phyloP scores from a whole-genome alignment of 2,113 vertebrate genomes.

The Brienomyrus longianalis region DNA sequence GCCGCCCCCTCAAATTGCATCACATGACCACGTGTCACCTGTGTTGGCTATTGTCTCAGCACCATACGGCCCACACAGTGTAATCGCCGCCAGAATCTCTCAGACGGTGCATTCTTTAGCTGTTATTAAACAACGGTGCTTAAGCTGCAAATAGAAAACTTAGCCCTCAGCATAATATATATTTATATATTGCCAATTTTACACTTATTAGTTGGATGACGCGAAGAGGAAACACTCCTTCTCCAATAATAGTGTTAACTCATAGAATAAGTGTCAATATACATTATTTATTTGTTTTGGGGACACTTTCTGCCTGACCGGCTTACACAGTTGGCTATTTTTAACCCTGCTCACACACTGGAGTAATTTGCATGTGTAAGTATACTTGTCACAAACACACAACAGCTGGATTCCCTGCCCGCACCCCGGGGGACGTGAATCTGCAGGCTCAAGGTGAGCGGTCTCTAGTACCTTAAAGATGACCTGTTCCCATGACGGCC shows the following conservation, averaged over 20 bases:
- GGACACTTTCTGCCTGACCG: not conserved
- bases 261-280: not conserved
- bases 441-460: not conserved
- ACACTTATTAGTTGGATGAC: not conserved
- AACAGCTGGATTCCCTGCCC: not conserved
- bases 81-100: not conserved
- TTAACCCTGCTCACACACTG: not conserved
- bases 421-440: not conserved
- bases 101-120: not conserved
- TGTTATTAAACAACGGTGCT: not conserved
- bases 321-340: not conserved
- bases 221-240: not conserved
- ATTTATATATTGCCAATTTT: not conserved
- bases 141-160: not conserved
- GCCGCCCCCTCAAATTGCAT: not conserved
- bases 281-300: not conserved
- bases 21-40: not conserved
- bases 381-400: not conserved
- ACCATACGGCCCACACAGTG: not conserved
- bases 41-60: not conserved
- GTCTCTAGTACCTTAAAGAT: not conserved
- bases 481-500: not conserved
- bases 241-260: not conserved
- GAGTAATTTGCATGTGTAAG: not conserved
- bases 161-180: not conserved